A percentile compares a stretch with the other conserved stretches of the same genome.
phyloP scores from a whole-genome alignment of 2,797 vertebrate genomes.

The Percopsis omiscomaycus region DNA sequence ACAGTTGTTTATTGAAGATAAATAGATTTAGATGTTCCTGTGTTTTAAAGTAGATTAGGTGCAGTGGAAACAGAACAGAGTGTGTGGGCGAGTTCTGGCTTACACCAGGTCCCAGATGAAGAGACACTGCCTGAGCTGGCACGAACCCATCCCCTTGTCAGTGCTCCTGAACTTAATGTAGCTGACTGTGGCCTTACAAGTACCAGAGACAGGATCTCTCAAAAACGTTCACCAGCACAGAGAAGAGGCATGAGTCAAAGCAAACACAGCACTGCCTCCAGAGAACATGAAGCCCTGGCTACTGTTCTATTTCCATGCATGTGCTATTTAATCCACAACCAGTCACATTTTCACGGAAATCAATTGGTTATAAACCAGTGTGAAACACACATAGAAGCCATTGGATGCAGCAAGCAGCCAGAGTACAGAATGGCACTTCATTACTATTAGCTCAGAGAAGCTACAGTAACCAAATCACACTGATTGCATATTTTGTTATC shows the following conservation, averaged over 20 bases:
- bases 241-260: constrained; percentile 51
- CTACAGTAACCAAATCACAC: constrained; percentile 16
- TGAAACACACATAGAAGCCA: constrained; percentile 24
- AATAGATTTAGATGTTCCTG: constrained; percentile 30
- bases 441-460: constrained; percentile 4
- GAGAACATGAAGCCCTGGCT: constrained; percentile 49
- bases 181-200: constrained; percentile 76
- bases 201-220: constrained; percentile 74
- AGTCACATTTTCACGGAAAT: constrained; percentile 60
- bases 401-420: constrained; percentile 14
- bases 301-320: constrained; percentile 67
- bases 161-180: constrained; percentile 79
- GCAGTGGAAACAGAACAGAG: constrained; percentile 50
- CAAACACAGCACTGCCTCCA: constrained; percentile 50
- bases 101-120: constrained; percentile 77
- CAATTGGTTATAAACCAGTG: constrained; percentile 45
- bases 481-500: constrained; percentile 7
- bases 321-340: constrained; percentile 65
- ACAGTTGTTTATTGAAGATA: constrained; percentile 5
- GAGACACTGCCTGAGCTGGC: constrained; percentile 76
- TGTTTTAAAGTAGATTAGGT: constrained; percentile 29
- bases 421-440: constrained; percentile 19
- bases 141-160: constrained; percentile 77
- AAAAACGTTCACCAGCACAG: constrained; percentile 48
- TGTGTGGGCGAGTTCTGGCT: constrained; percentile 66